phyloP scores from a whole-genome alignment of 1,140 invertebrate genomes.

The Amphibalanus amphitrite region DNA sequence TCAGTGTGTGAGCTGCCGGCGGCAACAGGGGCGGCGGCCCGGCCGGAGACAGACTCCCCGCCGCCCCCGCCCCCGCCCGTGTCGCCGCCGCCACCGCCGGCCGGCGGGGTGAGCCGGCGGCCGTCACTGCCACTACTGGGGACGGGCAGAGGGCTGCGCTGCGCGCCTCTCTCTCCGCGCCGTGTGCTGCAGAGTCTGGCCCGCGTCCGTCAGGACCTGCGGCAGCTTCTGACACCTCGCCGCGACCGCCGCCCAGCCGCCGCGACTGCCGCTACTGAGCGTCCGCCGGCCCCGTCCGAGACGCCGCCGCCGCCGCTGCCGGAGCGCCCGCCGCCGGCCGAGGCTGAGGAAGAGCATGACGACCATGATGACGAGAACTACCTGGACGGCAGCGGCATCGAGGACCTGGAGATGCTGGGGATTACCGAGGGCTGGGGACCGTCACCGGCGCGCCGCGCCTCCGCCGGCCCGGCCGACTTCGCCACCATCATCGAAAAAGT shows the following conservation, averaged over 20 bases:
- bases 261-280: not conserved
- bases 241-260: not conserved
- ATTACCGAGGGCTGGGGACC: constrained; percentile 7
- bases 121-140: not conserved
- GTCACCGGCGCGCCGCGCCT: not conserved
- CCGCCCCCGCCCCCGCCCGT: not conserved
- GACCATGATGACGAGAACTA: not conserved
- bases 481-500: constrained; percentile 82
- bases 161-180: constrained; percentile 11
- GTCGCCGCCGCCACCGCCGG: not conserved
- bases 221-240: not conserved
- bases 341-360: not conserved
- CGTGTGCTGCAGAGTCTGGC: not conserved
- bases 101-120: not conserved
- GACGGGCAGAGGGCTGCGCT: constrained; percentile 10
- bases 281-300: not conserved
- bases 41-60: constrained; percentile 12
- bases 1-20: constrained; percentile 36
- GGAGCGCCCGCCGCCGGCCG: not conserved
- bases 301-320: too few relatives aligned
- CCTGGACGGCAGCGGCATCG: not conserved
- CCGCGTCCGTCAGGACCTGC: not conserved
- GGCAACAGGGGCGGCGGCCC: constrained; percentile 3
- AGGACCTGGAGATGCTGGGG: not conserved
- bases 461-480: constrained; percentile 47